Base-by-base conservation (phyloP, 2,797 vertebrate species). In the Sarcoramphus papa region DNA sequence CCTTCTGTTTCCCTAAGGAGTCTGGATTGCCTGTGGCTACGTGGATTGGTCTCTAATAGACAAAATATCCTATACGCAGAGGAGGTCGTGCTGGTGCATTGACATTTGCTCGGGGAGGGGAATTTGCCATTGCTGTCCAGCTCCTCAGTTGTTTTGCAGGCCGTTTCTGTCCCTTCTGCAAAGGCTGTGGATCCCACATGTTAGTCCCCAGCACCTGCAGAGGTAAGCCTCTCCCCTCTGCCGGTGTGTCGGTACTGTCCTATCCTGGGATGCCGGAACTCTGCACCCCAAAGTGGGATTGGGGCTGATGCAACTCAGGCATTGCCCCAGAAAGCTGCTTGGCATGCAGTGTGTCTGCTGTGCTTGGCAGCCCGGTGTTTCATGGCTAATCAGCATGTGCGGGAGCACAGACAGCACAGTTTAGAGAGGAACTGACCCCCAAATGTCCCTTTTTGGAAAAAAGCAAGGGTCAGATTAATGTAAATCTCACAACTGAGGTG, bases 1-100 rank as follows among this genome's bases (percentile, higher is more conserved):
- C 94, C 91, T 95, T 95, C 97, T 97, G 92, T 96, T 95, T 96
- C 94, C 93, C 95, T 90, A 67, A 95, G 94, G 96, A 96, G 65
- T 88, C 73, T 96, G 84, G 94, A 92, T 94, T 93, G 85, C 79
- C 94, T 91, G 73, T 72, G 51, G 69, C 85, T 91, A 88, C 4
- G n/a, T 82, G 82, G 93, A 31, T 91, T 84, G 91, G 91, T 91
- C 87, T 93, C 82, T 92, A 94, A 91, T 76, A 92, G 76, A 41
- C 35, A 90, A 92, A 95, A 92, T 63, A 78, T 37, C 75, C 77
- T 75, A 69, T 81, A 54, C 3, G 30, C 78, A 76, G 35, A 59
- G 28, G 60, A 90, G 51, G 57, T 90, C 1, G 0, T 69, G 69
- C 73, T 88, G 65, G 54, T 90, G 67, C 81, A 65, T 48, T 84